Evolutionary conservation across 2,113 vertebrate species (phyloP), one percentile per base, ranked within the genome.

Genomic region (Dendrocopos noguchii): DNA sequence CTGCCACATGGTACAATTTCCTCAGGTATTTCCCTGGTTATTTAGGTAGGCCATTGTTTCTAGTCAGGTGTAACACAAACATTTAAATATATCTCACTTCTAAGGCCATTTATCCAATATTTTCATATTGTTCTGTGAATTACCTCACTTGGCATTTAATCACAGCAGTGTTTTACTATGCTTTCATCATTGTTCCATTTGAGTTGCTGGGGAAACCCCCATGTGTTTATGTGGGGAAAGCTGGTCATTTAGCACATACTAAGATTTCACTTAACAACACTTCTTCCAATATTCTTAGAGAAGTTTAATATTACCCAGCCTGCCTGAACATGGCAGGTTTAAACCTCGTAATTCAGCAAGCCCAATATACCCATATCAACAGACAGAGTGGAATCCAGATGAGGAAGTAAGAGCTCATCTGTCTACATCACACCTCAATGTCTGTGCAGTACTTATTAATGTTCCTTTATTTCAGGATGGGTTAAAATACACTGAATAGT

Each of bases 361-460:
- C 29, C 65, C 44, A n/a, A 57, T 34, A 85, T 3, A 2, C 6
- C 18, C 12, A 2, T 10, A 31, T 9, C 52, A 39, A 8, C 0
- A 67, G 72, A 52, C 44, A n/a, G 0, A 31, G 33, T 4, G 4
- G 33, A 61, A 33, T 39, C 61, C 70, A 57, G 29, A 27, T 39
- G 61, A 53, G 33, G 36, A 77, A 7, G 3, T 10, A 21, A 78
- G 28, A 78, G 57, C 15, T 90, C 65, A 77, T 19, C 44, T 12
- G 0, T 5, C 19, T 15, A 44, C 20, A 60, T 39, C 18, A 2
- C 22, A 74, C 10, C 73, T 15, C 27, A 47, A 1, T 8, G 39
- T 27, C 67, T 71, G 9, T 21, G 72, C 2, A 60, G 21, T 3
- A 57, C 4, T 36, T 57, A 70, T 9, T 31, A 47, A 65, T 0